Base-by-base conservation (phyloP, 1,140 invertebrate genomes). In the Caerostris darwini region DNA sequence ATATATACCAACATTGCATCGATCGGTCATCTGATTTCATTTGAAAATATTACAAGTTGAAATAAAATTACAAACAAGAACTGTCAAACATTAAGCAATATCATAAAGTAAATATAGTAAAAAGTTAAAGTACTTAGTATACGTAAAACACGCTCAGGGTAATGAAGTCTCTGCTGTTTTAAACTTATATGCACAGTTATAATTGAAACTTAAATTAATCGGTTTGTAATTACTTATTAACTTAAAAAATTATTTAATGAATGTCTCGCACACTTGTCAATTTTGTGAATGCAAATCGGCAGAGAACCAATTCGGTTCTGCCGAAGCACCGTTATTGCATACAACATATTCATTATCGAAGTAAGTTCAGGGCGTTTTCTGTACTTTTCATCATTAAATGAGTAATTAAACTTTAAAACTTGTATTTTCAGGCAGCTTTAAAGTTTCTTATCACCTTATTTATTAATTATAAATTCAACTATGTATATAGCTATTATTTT, bases 171-270 rank as follows among this genome's bases (percentile, higher is more conserved):
- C 6, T 58, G 17, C 7, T 57, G n/a, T 85, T 85, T 17, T 19
- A 14, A 85, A 85, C 17, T 58, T 59, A 6, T 59, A 34, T 19
- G 57, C n/a, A 57, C 6, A 19, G 7, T 34, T 85, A 85, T 57
- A 19, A 57, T 56, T 77, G 50, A 90, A 77, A 90, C 10, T 71
- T 50, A 81, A 57, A 77, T 57, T 57, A n/a, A 77, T 58, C 14
- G 1, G 8, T 90, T 59, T 54, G 19, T 57, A 54, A 54, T 91
- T 17, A 61, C 50, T 77, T 57, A 61, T 54, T 58, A 34, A 64
- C 19, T 81, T 91, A 69, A 56, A 81, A 90, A 90, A 97, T 14
- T 90, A 34, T 69, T 57, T 69, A 14, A 94, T 94, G 92, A 94
- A 94, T 94, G 92, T 94, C 64, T 94, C 92, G 56, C 92, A 94